Evolutionary conservation across 1,140 invertebrate species (phyloP).

Genomic region (Drosophila teissieri): DNA sequence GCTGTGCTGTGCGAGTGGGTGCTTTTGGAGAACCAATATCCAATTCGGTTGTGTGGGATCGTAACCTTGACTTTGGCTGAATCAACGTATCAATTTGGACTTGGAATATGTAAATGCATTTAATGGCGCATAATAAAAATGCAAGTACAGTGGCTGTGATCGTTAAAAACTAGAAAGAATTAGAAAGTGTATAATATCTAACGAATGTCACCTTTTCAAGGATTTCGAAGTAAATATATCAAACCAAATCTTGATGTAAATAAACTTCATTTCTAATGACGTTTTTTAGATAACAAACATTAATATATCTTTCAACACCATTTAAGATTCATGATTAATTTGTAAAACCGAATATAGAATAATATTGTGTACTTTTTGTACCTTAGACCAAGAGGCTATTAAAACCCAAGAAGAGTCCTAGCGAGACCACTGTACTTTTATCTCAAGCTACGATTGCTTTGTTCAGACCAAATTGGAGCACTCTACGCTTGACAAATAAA

Average conservation of each 20-base stretch:
- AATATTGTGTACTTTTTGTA: no score
- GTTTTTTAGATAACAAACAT: no score
- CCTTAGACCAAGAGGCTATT: no score
- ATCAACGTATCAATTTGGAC: slow-evolving; percentile 35
- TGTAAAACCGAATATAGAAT: no score
- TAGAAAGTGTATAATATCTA: neutral
- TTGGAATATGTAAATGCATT: slow-evolving; percentile 54
- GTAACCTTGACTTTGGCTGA: slow-evolving; percentile 73
- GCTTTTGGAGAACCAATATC: slow-evolving; percentile 13
- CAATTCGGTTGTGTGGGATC: slow-evolving; percentile 36
- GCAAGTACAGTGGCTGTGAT: slow-evolving; percentile 36
- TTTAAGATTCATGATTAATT: no score
- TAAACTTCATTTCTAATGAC: no score
- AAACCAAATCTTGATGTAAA: no score
- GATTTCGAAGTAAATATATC: no score
- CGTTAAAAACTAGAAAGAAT: neutral
- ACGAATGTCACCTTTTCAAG: slow-evolving; percentile 11
- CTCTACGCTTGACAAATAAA: slow-evolving; percentile 57
- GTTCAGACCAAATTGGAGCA: slow-evolving; percentile 54
- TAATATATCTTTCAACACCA: no score
- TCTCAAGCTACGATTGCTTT: slow-evolving; percentile 35
- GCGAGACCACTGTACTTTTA: slow-evolving; percentile 27
- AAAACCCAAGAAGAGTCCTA: neutral
- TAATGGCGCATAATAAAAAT: slow-evolving; percentile 23
- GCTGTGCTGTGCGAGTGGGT: slow-evolving; percentile 40